phyloP scores from a whole-genome alignment of 2,113 vertebrate species.

The Panthera tigris region DNA sequence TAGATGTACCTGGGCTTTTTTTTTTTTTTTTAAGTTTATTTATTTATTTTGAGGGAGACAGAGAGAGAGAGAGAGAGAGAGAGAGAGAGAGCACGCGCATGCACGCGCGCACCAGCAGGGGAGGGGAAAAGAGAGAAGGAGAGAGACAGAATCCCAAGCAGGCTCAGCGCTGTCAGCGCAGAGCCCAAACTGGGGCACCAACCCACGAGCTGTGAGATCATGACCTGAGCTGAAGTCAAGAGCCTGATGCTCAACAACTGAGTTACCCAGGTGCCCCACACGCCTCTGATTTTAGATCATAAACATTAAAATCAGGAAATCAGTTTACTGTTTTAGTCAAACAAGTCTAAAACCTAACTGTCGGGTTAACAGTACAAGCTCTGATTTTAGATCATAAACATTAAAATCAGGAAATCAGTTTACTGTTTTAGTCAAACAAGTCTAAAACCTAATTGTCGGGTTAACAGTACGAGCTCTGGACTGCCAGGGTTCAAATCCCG shows the following conservation, averaged over 20 bases:
- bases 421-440: not conserved
- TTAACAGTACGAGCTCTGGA: not conserved
- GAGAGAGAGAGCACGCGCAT: no score
- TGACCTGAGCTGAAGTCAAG: no score
- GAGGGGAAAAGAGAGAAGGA: no score
- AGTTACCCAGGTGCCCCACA: not conserved
- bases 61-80: no score
- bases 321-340: not conserved
- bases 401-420: not conserved
- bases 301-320: not conserved
- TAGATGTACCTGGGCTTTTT: no score
- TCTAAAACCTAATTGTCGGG: not conserved
- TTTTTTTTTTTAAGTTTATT: no score
- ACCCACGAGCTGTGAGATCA: no score
- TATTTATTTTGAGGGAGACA: no score
- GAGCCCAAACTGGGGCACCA: no score
- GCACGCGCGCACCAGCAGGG: rapidly evolving
- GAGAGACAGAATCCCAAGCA: no score
- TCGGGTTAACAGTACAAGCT: not conserved
- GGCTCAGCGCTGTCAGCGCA: no score
- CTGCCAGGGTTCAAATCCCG: not conserved
- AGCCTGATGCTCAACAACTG: no score
- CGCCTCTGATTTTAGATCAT: not conserved
- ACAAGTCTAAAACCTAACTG: not conserved
- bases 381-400: not conserved